Evolutionary conservation across 2,797 vertebrate genomes (phyloP).

Genomic region (Coccyzus lansbergi): DNA sequence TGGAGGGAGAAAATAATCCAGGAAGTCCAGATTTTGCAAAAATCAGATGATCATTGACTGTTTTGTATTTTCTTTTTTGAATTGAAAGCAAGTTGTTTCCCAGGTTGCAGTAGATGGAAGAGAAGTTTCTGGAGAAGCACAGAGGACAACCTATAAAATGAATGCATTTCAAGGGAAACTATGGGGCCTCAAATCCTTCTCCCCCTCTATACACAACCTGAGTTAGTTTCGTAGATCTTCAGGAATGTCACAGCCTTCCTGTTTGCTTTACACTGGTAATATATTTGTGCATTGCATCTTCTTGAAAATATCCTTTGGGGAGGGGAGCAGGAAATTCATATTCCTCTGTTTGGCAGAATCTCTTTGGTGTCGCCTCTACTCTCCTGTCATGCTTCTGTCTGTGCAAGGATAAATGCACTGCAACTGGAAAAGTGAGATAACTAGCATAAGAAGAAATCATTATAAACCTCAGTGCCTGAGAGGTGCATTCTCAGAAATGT

Average conservation of each 20-base stretch:
- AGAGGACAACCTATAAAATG: background rate
- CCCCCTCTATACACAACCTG: background rate
- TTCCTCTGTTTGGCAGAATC: constrained; percentile 54
- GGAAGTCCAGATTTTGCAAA: background rate
- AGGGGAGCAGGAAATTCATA: constrained; percentile 35
- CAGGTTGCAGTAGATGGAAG: background rate
- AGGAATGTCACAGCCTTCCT: constrained; percentile 31
- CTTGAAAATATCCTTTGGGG: constrained; percentile 46
- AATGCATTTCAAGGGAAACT: background rate
- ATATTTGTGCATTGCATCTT: constrained; percentile 30
- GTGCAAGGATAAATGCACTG: constrained; percentile 56
- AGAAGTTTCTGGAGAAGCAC: background rate
- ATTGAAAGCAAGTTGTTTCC: background rate
- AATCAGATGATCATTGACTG: background rate
- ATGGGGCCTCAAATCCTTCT: background rate
- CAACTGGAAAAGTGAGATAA: constrained; percentile 74
- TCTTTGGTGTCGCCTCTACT: constrained; percentile 59
- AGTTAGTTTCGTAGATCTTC: background rate
- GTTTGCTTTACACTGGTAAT: constrained; percentile 43
- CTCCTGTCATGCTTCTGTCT: constrained; percentile 61
- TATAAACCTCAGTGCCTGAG: constrained; percentile 52
- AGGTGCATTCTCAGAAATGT: constrained; percentile 9
- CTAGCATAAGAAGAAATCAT: constrained; percentile 59
- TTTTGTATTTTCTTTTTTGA: background rate
- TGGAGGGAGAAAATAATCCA: background rate